These are phyloP conservation scores for Otus scops DNA, from an alignment of 2,797 vertebrate species.

Conservation along the genomic window DNA sequence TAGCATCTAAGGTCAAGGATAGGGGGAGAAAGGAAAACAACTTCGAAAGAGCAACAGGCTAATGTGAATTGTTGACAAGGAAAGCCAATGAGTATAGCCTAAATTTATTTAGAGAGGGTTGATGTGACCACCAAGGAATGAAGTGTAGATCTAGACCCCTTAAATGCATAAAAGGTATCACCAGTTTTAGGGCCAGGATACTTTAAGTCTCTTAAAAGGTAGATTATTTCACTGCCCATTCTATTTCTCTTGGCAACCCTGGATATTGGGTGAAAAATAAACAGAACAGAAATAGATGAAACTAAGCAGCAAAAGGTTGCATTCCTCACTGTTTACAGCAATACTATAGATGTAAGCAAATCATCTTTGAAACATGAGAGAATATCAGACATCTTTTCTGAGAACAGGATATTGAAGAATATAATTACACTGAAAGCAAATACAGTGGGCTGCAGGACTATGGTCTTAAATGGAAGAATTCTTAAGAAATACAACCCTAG, in stretches of 20 bases:
- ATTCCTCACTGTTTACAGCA: background rate
- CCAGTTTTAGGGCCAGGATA: background rate
- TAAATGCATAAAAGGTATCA: background rate
- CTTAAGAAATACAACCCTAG: background rate
- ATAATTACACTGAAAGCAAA: background rate
- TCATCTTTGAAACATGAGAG: background rate
- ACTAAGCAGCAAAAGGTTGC: background rate
- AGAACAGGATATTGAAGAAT: background rate
- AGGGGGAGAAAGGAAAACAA: background rate
- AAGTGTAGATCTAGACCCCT: background rate
- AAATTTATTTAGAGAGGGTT: background rate
- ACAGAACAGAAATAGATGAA: background rate
- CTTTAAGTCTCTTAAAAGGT: background rate
- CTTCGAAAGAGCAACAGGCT: background rate
- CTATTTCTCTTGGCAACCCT: background rate
- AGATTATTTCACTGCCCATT: background rate
- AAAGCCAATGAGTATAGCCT: background rate
- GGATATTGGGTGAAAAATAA: background rate
- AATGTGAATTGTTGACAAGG: background rate
- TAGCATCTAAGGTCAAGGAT: background rate
- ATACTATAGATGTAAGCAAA: background rate
- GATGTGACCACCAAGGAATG: background rate
- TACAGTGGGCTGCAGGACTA: background rate
- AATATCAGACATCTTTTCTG: background rate
- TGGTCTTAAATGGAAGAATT: background rate